Conservation (phyloP, 2,888 invertebrate species). For the Lithophane ornitopus region DNA sequence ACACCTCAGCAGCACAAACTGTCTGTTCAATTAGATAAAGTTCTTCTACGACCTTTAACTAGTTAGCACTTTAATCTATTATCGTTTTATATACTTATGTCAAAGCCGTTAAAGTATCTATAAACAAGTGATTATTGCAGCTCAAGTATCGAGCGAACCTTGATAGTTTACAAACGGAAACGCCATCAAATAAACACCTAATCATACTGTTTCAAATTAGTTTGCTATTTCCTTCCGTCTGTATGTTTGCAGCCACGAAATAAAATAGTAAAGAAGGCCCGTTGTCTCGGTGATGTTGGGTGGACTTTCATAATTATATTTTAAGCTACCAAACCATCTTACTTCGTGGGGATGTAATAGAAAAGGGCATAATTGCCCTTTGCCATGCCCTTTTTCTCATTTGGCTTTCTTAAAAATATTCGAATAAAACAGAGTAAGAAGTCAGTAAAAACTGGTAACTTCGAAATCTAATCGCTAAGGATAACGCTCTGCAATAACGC, state of each 20-base stretch:
- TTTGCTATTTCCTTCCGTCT: constrained; percentile 53
- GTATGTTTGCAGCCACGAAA: not conserved
- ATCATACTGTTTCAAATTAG: constrained; percentile 45
- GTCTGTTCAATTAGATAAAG: not conserved
- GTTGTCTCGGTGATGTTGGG: too few species aligned
- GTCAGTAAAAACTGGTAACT: not conserved
- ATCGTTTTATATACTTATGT: constrained; percentile 32
- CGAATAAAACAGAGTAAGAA: too few species aligned
- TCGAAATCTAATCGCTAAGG: not conserved
- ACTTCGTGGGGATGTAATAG: too few species aligned
- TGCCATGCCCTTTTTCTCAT: too few species aligned
- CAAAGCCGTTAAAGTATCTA: constrained; percentile 44
- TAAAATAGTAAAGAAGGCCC: not conserved
- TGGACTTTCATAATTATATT: too few species aligned
- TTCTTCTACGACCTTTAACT: constrained; percentile 22
- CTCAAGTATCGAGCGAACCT: constrained; percentile 37
- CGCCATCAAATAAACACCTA: constrained; percentile 35
- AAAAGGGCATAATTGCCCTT: too few species aligned
- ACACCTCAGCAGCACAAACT: too few species aligned
- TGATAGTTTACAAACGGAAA: constrained; percentile 49
- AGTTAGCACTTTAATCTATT: constrained; percentile 18
- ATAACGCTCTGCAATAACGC: not conserved
- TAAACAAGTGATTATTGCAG: constrained; percentile 38
- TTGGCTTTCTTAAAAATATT: too few species aligned
- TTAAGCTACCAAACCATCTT: not conserved